Conservation (phyloP, 2,113 vertebrate genomes). For the Corythoichthys haematopterus region DNA sequence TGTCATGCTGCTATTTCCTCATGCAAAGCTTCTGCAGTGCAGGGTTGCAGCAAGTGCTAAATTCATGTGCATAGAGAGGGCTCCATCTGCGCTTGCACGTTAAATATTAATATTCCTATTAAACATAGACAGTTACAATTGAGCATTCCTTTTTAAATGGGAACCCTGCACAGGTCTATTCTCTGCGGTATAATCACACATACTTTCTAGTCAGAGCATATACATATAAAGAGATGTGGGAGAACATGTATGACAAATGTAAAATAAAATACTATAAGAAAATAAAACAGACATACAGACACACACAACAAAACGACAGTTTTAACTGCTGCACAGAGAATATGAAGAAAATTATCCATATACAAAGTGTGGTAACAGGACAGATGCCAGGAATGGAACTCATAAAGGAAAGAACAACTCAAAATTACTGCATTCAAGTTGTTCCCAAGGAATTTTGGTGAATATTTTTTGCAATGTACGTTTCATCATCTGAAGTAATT, state of each 20-base stretch:
- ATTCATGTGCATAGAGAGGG: constrained; percentile 16
- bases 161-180: constrained; percentile 2
- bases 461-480: neutral
- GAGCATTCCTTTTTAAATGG: neutral
- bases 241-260: constrained; percentile 10
- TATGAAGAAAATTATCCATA: constrained; percentile 10
- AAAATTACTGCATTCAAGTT: neutral
- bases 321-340: constrained; percentile 8
- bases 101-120: constrained; percentile 20
- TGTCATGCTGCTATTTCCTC: constrained; percentile 51
- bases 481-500: neutral
- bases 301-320: constrained; percentile 24
- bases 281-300: constrained; percentile 10
- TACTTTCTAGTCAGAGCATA: neutral
- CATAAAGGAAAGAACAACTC: neutral
- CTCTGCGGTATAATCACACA: constrained; percentile 7
- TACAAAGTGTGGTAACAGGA: constrained; percentile 11
- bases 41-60: constrained; percentile 27
- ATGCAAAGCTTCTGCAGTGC: constrained; percentile 45
- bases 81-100: constrained; percentile 8
- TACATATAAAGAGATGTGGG: constrained; percentile 3
- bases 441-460: neutral
- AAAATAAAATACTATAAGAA: constrained; percentile 5
- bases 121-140: constrained; percentile 20
- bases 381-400: neutral